These are phyloP conservation scores for Ceraclea dissimilis DNA, from an alignment of 2,888 invertebrate species.

Conservation along the genomic window DNA sequence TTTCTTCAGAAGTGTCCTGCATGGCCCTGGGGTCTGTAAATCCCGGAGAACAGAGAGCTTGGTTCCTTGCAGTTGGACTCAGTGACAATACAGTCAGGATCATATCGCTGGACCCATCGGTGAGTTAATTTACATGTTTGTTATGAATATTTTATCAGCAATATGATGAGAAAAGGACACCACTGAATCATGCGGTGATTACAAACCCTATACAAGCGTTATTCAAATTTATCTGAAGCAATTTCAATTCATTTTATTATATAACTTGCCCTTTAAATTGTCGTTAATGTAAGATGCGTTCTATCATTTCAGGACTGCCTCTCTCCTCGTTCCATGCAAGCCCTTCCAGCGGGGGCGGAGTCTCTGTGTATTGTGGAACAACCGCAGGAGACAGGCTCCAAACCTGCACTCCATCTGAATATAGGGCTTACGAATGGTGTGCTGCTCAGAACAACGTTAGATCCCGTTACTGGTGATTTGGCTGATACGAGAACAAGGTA, in stretches of 20 bases:
- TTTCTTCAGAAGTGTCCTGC: conserved; percentile 95
- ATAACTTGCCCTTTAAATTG: conserved; percentile 9
- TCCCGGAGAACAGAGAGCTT: conserved; percentile 87
- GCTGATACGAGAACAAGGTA: conserved; percentile 91
- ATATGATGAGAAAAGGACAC: conserved; percentile 50
- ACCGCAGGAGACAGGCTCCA: conserved; percentile 61
- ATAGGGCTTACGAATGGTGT: conserved; percentile 98
- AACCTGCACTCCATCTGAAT: conserved; percentile 79
- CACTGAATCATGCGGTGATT: conserved; percentile 44
- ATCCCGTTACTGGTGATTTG: conserved; percentile 92
- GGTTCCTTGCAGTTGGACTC: conserved; percentile 93
- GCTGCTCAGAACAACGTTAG: conserved; percentile 84
- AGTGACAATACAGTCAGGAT: conserved; percentile 96
- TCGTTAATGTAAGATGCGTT: background rate
- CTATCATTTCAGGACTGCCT: conserved; percentile 67
- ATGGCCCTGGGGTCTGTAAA: conserved; percentile 97
- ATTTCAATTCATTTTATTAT: conserved; percentile 14
- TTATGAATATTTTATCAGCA: conserved; percentile 2
- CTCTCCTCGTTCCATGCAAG: conserved; percentile 93
- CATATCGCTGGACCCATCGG: conserved; percentile 90
- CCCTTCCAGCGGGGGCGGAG: conserved; percentile 91
- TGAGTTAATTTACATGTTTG: conserved; percentile 34
- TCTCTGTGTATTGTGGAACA: conserved; percentile 93
- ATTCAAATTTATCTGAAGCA: conserved; percentile 25
- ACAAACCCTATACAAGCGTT: conserved; percentile 31